phyloP scores from a whole-genome alignment of 2,797 vertebrate genomes.

The Zenarchopterus dispar region DNA sequence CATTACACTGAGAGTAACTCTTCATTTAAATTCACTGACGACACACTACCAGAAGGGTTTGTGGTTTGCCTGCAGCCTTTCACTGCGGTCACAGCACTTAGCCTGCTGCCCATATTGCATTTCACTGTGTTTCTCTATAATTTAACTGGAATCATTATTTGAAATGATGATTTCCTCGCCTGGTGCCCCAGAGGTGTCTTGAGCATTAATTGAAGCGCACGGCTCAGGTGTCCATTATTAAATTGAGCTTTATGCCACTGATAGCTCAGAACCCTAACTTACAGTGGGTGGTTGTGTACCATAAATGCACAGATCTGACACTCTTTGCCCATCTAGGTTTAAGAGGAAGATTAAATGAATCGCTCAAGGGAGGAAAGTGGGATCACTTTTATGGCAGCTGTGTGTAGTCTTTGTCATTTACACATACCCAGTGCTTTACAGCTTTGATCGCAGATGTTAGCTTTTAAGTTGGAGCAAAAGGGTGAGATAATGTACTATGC shows the following conservation, averaged over 20 bases:
- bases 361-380: conserved; percentile 26
- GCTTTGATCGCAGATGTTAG: conserved; percentile 61
- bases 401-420: conserved; percentile 33
- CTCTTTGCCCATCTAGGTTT: conserved; percentile 14
- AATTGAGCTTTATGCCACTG: conserved; percentile 25
- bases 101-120: conserved; percentile 44
- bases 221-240: conserved; percentile 61
- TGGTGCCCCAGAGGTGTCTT: conserved; percentile 57
- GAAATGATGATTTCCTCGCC: conserved; percentile 51
- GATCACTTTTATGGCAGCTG: conserved; percentile 27
- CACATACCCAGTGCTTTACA: conserved; percentile 26
- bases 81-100: conserved; percentile 51
- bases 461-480: conserved; percentile 48
- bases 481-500: conserved; percentile 48
- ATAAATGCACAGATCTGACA: conserved; percentile 14
- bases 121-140: conserved; percentile 59
- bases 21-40: conserved; percentile 15
- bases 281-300: conserved; percentile 9
- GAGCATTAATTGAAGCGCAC: conserved; percentile 64
- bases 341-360: conserved; percentile 19
- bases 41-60: conserved; percentile 26
- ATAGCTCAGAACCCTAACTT: conserved; percentile 37
- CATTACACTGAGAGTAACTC: conserved; percentile 1
- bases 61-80: conserved; percentile 28
- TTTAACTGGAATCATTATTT: conserved; percentile 72